Percentiles rank a stretch among this genome's conserved stretches.
Evolutionary conservation across 2,888 invertebrate genomes (phyloP).

Genomic region (Eledona agricola): DNA sequence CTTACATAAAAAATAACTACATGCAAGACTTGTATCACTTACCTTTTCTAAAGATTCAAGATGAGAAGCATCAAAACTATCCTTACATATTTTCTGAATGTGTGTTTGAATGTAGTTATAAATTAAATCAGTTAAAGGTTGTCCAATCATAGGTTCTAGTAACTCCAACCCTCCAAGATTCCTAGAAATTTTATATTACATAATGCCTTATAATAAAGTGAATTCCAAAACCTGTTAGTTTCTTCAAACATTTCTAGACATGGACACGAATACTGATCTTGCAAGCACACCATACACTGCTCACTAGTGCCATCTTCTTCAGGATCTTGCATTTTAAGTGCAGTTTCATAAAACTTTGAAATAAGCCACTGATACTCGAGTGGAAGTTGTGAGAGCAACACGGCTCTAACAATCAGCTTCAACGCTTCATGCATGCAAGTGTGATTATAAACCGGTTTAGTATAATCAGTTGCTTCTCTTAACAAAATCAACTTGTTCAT

Average conservation of each 20-base stretch:
- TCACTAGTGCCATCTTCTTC: slow-evolving; percentile 59
- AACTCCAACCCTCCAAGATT: slow-evolving; percentile 79
- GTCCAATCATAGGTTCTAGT: slow-evolving; percentile 84
- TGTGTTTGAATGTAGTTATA: slow-evolving; percentile 84
- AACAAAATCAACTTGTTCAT: slow-evolving; percentile 67
- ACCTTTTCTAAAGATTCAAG: slow-evolving; percentile 79
- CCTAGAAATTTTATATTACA: slow-evolving; percentile 55
- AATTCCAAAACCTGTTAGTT: slow-evolving; percentile 81
- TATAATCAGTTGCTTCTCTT: slow-evolving; percentile 62
- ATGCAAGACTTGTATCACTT: slow-evolving; percentile 38
- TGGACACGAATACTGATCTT: slow-evolving; percentile 68
- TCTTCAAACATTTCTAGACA: slow-evolving; percentile 75
- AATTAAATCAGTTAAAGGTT: slow-evolving; percentile 83
- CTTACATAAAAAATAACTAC: neutral
- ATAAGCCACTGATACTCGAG: slow-evolving; percentile 75
- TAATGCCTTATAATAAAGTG: no score
- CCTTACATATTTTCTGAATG: slow-evolving; percentile 85
- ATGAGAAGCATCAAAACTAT: slow-evolving; percentile 86
- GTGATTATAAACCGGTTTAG: slow-evolving; percentile 66
- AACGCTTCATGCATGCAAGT: slow-evolving; percentile 67
- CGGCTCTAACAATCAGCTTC: slow-evolving; percentile 72
- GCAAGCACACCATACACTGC: slow-evolving; percentile 78
- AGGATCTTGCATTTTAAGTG: slow-evolving; percentile 66
- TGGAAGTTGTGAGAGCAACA: slow-evolving; percentile 76
- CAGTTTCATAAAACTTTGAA: slow-evolving; percentile 78